A percentile compares a stretch with the other conserved stretches of the same genome.
These are phyloP conservation scores for Larimichthys polyactis DNA, from an alignment of 2,113 vertebrate species.

Conservation along the genomic window DNA sequence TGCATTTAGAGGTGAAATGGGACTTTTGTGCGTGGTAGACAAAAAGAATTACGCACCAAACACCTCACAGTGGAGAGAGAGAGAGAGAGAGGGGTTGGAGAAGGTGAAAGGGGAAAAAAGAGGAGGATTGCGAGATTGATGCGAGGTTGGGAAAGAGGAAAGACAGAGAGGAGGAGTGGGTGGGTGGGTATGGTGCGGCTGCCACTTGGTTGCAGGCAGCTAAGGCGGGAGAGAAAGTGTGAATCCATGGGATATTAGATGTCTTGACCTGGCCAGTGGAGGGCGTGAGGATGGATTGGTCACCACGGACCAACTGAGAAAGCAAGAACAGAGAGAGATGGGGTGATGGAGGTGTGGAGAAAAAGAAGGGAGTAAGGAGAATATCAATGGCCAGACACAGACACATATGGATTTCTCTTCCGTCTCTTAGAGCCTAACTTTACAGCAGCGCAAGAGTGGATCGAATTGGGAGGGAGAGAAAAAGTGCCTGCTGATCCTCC, in stretches of 20 bases:
- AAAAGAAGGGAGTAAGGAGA: slow-evolving; percentile 79
- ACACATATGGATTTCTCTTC: slow-evolving; percentile 84
- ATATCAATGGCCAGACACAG: slow-evolving; percentile 84
- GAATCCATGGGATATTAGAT: slow-evolving; percentile 85
- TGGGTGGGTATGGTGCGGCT: slow-evolving; percentile 19
- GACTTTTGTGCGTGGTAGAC: slow-evolving; percentile 23
- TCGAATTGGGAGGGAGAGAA: slow-evolving; percentile 76
- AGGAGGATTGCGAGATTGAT: slow-evolving; percentile 52
- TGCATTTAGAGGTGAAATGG: slow-evolving; percentile 59
- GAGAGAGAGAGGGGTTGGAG: slow-evolving; percentile 15
- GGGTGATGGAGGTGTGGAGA: slow-evolving; percentile 75
- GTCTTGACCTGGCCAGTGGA: slow-evolving; percentile 83
- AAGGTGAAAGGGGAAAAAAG: slow-evolving; percentile 50
- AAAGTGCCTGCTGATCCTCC: slow-evolving; percentile 80
- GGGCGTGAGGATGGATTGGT: slow-evolving; percentile 85
- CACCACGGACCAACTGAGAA: slow-evolving; percentile 78
- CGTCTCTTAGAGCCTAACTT: slow-evolving; percentile 81
- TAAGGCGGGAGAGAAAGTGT: slow-evolving; percentile 68
- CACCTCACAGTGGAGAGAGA: slow-evolving; percentile 23
- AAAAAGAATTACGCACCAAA: slow-evolving; percentile 41
- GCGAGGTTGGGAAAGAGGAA: slow-evolving; percentile 46
- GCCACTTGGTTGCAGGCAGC: slow-evolving; percentile 46
- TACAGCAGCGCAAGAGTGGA: slow-evolving; percentile 76
- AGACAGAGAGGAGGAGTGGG: slow-evolving; percentile 40
- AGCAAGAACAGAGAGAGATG: slow-evolving; percentile 64